Conservation (phyloP, 2,888 invertebrate species). For the Drosophila siamana region DNA sequence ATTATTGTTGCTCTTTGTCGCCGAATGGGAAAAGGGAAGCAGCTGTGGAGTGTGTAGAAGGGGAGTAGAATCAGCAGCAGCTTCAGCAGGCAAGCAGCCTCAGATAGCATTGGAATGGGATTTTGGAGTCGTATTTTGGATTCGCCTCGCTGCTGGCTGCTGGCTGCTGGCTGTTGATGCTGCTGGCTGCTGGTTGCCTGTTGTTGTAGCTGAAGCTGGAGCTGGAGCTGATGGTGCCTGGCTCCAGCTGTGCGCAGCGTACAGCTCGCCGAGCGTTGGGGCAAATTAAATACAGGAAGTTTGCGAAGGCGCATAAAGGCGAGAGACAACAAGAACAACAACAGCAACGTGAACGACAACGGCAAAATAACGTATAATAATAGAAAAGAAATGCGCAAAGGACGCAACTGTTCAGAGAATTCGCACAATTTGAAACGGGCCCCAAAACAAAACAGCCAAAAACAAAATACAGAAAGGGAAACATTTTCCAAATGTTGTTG, state of each 20-base stretch:
- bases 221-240: neutral
- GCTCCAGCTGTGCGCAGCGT: conserved; percentile 50
- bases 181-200: neutral
- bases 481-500: conserved; percentile 53
- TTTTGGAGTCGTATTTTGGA: conserved; percentile 39
- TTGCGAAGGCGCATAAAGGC: conserved; percentile 34
- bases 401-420: conserved; percentile 45
- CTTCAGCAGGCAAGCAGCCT: neutral
- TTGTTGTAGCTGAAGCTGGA: neutral
- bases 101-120: neutral
- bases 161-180: neutral
- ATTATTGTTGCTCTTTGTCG: conserved; percentile 58
- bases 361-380: conserved; percentile 61
- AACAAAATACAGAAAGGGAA: conserved; percentile 13
- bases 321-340: conserved; percentile 17
- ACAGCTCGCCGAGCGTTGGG: conserved; percentile 33
- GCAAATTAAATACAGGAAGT: conserved; percentile 76
- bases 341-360: conserved; percentile 3
- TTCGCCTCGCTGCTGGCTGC: conserved; percentile 21
- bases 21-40: conserved; percentile 10
- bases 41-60: too few relatives aligned
- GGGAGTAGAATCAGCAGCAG: neutral
- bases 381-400: conserved; percentile 58
- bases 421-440: conserved; percentile 33
- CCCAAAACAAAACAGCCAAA: conserved; percentile 9